Evolutionary conservation across 2,888 invertebrate species (phyloP), one percentile per base, ranked within the genome.

Genomic region (Trachelus iudaicus): DNA sequence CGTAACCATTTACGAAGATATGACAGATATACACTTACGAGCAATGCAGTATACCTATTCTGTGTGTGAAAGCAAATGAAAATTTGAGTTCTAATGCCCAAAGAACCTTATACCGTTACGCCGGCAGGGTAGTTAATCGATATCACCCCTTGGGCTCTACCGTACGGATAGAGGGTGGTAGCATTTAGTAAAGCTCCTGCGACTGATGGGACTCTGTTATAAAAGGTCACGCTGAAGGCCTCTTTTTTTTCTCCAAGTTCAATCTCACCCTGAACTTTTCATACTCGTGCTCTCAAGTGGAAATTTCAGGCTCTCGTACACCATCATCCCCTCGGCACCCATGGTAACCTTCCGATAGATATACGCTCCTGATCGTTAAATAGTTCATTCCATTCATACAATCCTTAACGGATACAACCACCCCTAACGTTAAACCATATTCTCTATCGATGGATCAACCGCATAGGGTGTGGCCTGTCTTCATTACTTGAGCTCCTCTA

Each of bases 151-250:
- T 40, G 69, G 31, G 11, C 82, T 86, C 82, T 37, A 37, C 34
- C 9, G 56, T 56, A 23, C 56, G 31, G 3, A 34, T 33, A 74
- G 73, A 74, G 75, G 78, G 69, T 35, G 75, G 31, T 68, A 40
- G 34, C 56, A 40, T 78, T 79, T 76, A 69, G 71, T 79, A 79
- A 75, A 35, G 79, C 82, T 83, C 83, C 69, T 83, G 23, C 76
- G 12, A 69, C 81, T 81, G 86, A 75, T 86, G 81, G 74, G 77
- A 77, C 83, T 87, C 87, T 84, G 84, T 79, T 87, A 81, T 81
- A 84, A 88, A 88, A 87, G 89, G 89, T 89, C 87, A 87, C 81
- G 83, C 76, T 74, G 80, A 77, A 84, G 86, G 84, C 86, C 85
- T 86, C 84, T 31, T 69, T 87, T 85, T 84, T 82, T 34, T 6